Evolutionary conservation across 1,140 invertebrate species (phyloP), one percentile per base, ranked within the genome.

Genomic region (Panagrolaimus sp.): DNA sequence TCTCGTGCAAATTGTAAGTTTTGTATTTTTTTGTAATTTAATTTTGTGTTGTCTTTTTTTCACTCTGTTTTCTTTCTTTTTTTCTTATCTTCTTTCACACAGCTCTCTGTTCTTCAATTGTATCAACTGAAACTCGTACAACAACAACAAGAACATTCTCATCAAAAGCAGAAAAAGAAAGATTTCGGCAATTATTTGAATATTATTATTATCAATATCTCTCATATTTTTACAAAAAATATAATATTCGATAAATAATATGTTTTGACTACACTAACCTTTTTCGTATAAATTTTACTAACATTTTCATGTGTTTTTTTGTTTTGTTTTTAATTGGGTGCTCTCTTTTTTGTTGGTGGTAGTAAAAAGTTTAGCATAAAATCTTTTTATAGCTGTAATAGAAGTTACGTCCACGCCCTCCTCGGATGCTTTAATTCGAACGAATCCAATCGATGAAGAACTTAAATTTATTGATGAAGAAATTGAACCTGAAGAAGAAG

Each of bases 1-100:
- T 82, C 79, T 38, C 69, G 79, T 0, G 71, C 80, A 12, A 81
- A 81, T 73, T 81, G 79, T 81, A 67, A 72, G 76, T 74, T n/a
- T n/a, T 26, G 52, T 58, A 0, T 58, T 28, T 21, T 21, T 58
- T 12, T 12, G 2, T 8, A 17, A 4, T 55, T 58, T 12, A 21
- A 12, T 58, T 58, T 12, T 21, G 15, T 1, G 9, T 58, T 58
- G 12, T 12, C 15, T 55, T 58, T 14, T n/a, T 28, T 58, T 58
- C 14, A 12, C 28, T 0, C 8, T 58, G 15, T 58, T 10, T 38
- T 38, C 7, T 38, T 38, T 38, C 32, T 7, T 38, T 38, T 38
- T 38, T 38, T 38, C 7, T 7, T 38, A 4, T 4, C 32, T 38
- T 38, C 7, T 38, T 7, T 38, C 7, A 4, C 32, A 38, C 32